phyloP scores from a whole-genome alignment of 2,797 vertebrate species.

The Craterocephalus amniculus region DNA sequence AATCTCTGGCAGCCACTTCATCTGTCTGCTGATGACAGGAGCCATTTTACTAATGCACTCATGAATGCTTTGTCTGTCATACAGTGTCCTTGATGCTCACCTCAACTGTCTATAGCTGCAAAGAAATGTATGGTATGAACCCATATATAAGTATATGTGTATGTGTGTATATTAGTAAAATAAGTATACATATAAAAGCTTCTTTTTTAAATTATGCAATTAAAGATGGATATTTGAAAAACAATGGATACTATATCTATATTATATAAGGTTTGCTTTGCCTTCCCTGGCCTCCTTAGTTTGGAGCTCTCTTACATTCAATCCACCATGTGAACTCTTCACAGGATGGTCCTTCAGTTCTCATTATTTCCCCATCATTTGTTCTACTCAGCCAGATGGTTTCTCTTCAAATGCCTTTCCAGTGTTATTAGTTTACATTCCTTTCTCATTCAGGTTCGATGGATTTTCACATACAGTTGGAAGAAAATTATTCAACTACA shows the following conservation, averaged over 20 bases:
- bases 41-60: slow-evolving; percentile 70
- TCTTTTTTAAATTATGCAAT: neutral
- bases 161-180: too few species aligned
- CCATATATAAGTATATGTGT: too few species aligned
- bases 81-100: slow-evolving; percentile 62
- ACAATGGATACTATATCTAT: neutral
- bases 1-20: slow-evolving; percentile 59
- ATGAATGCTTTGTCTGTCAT: slow-evolving; percentile 62
- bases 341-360: slow-evolving; percentile 43
- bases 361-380: slow-evolving; percentile 55
- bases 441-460: slow-evolving; percentile 50
- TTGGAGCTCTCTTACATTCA: neutral
- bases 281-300: slow-evolving; percentile 10
- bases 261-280: neutral
- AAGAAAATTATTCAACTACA: too few species aligned
- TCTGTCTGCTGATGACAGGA: slow-evolving; percentile 68
- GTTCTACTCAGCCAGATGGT: slow-evolving; percentile 39
- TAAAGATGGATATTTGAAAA: neutral
- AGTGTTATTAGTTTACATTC: slow-evolving; percentile 47
- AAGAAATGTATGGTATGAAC: slow-evolving; percentile 28
- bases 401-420: slow-evolving; percentile 50
- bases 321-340: slow-evolving; percentile 37
- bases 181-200: neutral
- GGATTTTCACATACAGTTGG: slow-evolving; percentile 14
- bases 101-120: slow-evolving; percentile 49